A percentile compares a stretch with the other conserved stretches of the same genome.
Conservation (phyloP, 2,888 invertebrate genomes). For the Oasisia sp. region DNA sequence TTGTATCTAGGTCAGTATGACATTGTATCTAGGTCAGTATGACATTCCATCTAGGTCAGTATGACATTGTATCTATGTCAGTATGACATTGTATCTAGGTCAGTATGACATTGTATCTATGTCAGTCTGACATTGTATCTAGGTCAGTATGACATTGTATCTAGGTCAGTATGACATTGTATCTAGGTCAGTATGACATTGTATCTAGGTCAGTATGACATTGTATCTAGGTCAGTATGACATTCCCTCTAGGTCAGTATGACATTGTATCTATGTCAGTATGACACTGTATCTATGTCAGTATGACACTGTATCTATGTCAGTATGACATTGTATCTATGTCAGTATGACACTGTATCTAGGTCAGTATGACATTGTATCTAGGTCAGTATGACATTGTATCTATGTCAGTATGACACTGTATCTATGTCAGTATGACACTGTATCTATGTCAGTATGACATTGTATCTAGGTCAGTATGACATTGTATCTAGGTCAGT, state of each 20-base stretch:
- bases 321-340: conserved; percentile 55
- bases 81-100: conserved; percentile 17
- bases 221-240: not conserved
- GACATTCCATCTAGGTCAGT: not conserved
- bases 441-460: not conserved
- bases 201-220: conserved; percentile 68
- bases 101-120: not conserved
- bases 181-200: not conserved
- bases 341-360: conserved; percentile 77
- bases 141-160: not conserved
- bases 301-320: not conserved
- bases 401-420: not conserved
- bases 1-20: not conserved
- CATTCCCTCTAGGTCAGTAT: not conserved
- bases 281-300: not conserved
- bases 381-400: not conserved
- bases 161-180: not conserved
- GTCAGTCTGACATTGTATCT: not conserved
- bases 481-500: conserved; percentile 68
- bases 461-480: not conserved
- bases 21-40: not conserved
- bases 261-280: not conserved
- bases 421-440: not conserved
- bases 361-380: conserved; percentile 68
- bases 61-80: conserved; percentile 63